Conservation (phyloP, 2,797 vertebrate genomes). For the Coilia nasus region DNA sequence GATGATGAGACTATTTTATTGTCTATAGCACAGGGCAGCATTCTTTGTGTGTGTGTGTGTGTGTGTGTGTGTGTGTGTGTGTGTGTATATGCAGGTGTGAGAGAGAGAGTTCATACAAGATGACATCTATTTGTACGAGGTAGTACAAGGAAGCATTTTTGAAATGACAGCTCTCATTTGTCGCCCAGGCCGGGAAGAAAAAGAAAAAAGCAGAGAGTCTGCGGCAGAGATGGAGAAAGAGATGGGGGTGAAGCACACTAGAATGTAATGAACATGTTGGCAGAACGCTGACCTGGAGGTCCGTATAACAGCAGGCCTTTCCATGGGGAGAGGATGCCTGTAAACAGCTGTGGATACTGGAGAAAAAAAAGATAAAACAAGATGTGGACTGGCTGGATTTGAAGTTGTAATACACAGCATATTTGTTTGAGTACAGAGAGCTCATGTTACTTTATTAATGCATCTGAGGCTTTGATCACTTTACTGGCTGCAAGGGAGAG, state of each 20-base stretch:
- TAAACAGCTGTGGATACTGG: slow-evolving; percentile 93
- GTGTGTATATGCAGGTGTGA: background rate
- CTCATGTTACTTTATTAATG: no score
- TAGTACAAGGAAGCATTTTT: background rate
- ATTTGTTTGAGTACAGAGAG: background rate
- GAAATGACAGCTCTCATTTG: background rate
- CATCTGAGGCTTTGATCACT: background rate
- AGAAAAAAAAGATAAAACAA: background rate
- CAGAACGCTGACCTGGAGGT: slow-evolving; percentile 81
- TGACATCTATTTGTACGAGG: background rate
- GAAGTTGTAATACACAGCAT: background rate
- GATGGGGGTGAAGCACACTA: background rate
- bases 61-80: slow-evolving; percentile 1
- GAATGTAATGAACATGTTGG: background rate
- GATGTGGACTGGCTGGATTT: background rate
- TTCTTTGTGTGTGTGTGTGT: slow-evolving; percentile 1
- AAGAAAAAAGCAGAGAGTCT: background rate
- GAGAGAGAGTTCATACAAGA: background rate
- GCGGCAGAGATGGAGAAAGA: background rate
- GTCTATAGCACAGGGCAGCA: background rate
- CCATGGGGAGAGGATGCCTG: slow-evolving; percentile 94
- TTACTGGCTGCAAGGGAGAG: background rate
- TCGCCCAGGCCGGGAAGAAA: background rate
- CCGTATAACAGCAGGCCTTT: slow-evolving; percentile 93
- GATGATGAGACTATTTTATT: background rate